These are phyloP conservation scores for Pyxicephalus adspersus DNA, from an alignment of 2,113 vertebrate genomes.

Conservation along the genomic window DNA sequence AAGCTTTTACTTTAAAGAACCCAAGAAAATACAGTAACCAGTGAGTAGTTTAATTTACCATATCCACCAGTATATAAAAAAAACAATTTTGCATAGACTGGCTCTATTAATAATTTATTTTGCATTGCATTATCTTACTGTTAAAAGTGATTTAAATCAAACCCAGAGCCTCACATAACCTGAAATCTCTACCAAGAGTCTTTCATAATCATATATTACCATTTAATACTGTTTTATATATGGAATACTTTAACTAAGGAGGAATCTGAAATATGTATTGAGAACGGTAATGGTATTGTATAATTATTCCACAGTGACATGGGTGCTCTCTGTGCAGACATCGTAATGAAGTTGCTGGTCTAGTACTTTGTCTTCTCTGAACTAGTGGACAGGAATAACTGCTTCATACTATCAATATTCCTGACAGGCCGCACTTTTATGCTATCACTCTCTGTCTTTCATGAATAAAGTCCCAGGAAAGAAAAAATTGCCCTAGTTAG, in stretches of 20 bases:
- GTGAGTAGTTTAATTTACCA: no score
- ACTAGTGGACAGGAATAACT: slow-evolving; percentile 22
- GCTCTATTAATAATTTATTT: no score
- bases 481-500: slow-evolving; percentile 36
- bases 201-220: neutral
- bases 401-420: slow-evolving; percentile 28
- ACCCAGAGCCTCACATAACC: no score
- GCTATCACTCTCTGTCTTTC: slow-evolving; percentile 23
- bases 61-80: no score
- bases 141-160: no score
- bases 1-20: no score
- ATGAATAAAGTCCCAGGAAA: slow-evolving; percentile 22
- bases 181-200: no score
- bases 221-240: neutral
- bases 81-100: no score
- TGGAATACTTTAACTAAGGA: neutral
- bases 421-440: slow-evolving; percentile 47
- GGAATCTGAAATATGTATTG: neutral
- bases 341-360: slow-evolving; percentile 39
- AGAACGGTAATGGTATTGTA: slow-evolving; percentile 4
- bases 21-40: no score
- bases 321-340: slow-evolving; percentile 6
- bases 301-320: slow-evolving; percentile 9
- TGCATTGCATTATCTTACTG: no score
- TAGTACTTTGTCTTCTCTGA: slow-evolving; percentile 41